Percentiles rank a stretch among this genome's conserved stretches.
phyloP scores from a whole-genome alignment of 2,797 vertebrate genomes.

The Dendrocincla tyrannina region DNA sequence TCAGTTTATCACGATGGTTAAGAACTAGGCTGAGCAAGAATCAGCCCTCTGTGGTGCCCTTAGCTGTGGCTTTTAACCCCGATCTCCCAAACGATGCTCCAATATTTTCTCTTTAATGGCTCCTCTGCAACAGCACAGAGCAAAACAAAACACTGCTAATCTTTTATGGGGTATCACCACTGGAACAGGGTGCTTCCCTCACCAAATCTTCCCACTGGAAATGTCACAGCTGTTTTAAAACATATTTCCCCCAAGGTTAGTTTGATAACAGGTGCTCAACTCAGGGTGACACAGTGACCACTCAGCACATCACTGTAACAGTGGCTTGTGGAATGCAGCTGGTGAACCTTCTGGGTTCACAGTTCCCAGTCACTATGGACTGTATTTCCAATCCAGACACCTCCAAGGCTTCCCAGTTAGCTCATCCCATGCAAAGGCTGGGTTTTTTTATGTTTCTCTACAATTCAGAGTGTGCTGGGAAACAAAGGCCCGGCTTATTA shows the following conservation, averaged over 20 bases:
- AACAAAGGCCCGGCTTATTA: neutral
- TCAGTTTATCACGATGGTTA: neutral
- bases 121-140: neutral
- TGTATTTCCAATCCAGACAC: neutral
- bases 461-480: neutral
- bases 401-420: neutral
- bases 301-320: neutral
- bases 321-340: neutral
- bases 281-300: neutral
- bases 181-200: constrained; percentile 7
- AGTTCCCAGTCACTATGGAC: neutral
- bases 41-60: neutral
- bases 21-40: neutral
- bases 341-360: neutral
- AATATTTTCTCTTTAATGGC: neutral
- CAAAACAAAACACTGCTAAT: neutral
- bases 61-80: neutral
- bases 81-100: neutral
- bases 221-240: constrained; percentile 2
- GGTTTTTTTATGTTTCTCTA: neutral
- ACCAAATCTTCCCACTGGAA: constrained; percentile 1
- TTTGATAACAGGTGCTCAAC: constrained; percentile 1
- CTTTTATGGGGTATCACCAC: neutral
- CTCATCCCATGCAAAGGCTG: neutral
- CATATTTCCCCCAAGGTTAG: neutral